A percentile compares a stretch with the other conserved stretches of the same genome.
Evolutionary conservation across 1,140 invertebrate species (phyloP).

Genomic region (Ptiloglossa arizonensis): DNA sequence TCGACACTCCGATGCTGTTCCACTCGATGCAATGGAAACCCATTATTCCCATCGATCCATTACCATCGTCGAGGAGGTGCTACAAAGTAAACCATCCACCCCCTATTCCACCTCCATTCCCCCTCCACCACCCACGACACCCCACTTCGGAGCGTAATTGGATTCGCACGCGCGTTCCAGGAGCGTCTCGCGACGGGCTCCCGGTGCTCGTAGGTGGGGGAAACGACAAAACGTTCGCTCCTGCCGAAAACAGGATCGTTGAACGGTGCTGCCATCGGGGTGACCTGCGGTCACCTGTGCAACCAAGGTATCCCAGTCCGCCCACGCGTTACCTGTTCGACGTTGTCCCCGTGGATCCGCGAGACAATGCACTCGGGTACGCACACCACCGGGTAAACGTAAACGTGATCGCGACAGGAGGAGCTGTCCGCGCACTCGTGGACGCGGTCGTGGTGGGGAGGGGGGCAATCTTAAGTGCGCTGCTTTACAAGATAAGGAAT

Average conservation of each 20-base stretch:
- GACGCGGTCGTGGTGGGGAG: too few relatives aligned
- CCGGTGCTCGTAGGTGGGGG: too few relatives aligned
- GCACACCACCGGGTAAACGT: too few relatives aligned
- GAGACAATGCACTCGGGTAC: conserved; percentile 71
- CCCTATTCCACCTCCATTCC: too few relatives aligned
- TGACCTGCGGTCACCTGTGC: conserved; percentile 68
- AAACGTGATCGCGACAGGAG: not conserved
- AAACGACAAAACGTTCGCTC: conserved; percentile 31
- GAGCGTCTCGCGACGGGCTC: not conserved
- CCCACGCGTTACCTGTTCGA: conserved; percentile 72
- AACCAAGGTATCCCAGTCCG: conserved; percentile 67
- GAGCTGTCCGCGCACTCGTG: not conserved
- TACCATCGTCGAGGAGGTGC: too few relatives aligned
- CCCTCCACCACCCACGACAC: too few relatives aligned
- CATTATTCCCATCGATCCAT: too few relatives aligned
- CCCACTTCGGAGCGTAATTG: too few relatives aligned
- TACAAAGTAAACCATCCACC: too few relatives aligned
- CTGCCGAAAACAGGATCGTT: conserved; percentile 34
- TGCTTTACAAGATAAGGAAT: conserved; percentile 80
- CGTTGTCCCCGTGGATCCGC: conserved; percentile 18
- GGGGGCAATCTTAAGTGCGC: conserved; percentile 78
- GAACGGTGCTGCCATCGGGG: conserved; percentile 72
- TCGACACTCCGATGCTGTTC: too few relatives aligned
- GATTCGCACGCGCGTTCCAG: too few relatives aligned
- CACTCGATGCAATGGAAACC: too few relatives aligned